phyloP scores from a whole-genome alignment of 2,797 vertebrate species.

The Sylvia borin region DNA sequence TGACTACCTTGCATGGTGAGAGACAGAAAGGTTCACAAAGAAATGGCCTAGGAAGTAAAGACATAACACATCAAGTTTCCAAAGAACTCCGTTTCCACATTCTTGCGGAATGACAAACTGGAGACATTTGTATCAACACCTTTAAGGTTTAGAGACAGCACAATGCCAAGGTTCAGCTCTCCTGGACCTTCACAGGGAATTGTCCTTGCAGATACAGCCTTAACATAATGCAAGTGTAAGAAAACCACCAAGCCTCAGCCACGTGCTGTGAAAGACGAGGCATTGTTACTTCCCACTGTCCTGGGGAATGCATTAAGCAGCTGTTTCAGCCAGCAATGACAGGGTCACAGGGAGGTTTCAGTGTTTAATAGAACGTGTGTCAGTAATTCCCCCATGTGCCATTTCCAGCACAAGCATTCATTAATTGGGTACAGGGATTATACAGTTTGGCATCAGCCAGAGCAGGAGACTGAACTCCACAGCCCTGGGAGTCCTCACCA shows the following conservation, averaged over 20 bases:
- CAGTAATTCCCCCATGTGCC: not conserved
- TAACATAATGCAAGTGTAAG: not conserved
- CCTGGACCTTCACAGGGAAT: not conserved
- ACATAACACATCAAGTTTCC: rapidly evolving
- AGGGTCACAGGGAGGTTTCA: slow-evolving; percentile 20
- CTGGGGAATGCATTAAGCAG: not conserved
- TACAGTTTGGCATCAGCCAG: not conserved
- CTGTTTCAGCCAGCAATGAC: not conserved
- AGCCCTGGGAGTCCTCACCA: not conserved
- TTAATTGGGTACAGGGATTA: slow-evolving; percentile 17
- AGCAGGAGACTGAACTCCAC: not conserved
- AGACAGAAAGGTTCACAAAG: not conserved
- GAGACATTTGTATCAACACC: rapidly evolving
- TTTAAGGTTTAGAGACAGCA: not conserved
- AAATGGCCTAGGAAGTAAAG: not conserved
- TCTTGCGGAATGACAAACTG: not conserved
- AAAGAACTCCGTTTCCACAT: not conserved
- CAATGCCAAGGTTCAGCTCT: rapidly evolving
- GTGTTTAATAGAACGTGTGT: slow-evolving; percentile 28
- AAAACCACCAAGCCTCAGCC: not conserved
- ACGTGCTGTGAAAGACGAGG: not conserved
- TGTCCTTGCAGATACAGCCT: not conserved
- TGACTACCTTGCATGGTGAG: not conserved
- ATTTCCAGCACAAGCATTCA: slow-evolving; percentile 13
- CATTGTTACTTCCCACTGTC: not conserved